phyloP scores from a whole-genome alignment of 2,888 invertebrate genomes.

The Drosophila barbarae region DNA sequence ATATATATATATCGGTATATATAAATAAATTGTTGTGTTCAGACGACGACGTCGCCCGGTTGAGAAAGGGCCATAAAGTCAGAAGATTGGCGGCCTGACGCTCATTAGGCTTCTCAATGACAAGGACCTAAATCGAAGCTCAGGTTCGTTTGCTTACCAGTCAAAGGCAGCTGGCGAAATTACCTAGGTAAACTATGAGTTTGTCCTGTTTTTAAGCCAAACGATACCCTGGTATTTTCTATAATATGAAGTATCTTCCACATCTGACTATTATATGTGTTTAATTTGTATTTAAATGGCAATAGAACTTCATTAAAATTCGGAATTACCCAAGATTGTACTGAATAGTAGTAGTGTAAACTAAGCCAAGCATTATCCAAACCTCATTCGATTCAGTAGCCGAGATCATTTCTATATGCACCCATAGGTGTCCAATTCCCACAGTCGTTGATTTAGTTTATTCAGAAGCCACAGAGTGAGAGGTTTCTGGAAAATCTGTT shows the following conservation, averaged over 20 bases:
- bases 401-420: neutral
- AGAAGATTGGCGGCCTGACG: constrained; percentile 45
- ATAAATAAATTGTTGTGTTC: neutral
- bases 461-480: neutral
- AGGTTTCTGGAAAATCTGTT: constrained; percentile 1
- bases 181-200: neutral
- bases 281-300: neutral
- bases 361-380: neutral
- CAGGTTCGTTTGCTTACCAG: constrained; percentile 11
- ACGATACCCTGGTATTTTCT: neutral
- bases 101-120: constrained; percentile 43
- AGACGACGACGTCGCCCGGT: constrained; percentile 7
- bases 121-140: constrained; percentile 8
- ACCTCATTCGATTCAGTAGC: neutral
- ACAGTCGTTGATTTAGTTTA: constrained; percentile 8
- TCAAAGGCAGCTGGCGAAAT: constrained; percentile 1
- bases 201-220: neutral
- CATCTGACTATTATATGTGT: neutral
- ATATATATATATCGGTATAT: constrained; percentile 6
- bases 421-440: constrained; percentile 5
- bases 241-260: neutral
- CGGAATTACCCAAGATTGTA: neutral
- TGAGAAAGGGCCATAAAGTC: constrained; percentile 27
- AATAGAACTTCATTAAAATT: neutral
- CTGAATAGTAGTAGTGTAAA: neutral